Percentiles rank a stretch among this genome's conserved stretches.
These are phyloP conservation scores for Megalops cyprinoides DNA, from an alignment of 2,797 vertebrate genomes.

Conservation along the genomic window DNA sequence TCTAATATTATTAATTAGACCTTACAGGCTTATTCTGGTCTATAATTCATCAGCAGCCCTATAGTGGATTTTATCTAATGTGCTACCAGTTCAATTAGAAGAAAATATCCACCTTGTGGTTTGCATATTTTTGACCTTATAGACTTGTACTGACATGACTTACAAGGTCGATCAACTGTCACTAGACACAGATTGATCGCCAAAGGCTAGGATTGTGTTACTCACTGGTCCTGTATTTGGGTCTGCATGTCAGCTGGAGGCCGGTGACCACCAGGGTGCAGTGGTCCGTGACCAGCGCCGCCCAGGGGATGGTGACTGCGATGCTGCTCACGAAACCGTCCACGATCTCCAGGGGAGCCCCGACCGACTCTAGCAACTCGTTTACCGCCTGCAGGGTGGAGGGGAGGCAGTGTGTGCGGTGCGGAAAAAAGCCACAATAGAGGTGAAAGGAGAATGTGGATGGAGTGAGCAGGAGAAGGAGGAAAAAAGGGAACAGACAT, in stretches of 20 bases:
- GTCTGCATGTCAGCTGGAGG: conserved; percentile 88
- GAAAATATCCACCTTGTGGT: no score
- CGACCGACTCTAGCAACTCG: conserved; percentile 85
- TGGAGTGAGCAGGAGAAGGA: not conserved
- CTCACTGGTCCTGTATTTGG: conserved; percentile 86
- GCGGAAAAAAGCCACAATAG: no score
- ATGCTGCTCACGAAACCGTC: conserved; percentile 90
- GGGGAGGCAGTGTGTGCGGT: conserved; percentile 10
- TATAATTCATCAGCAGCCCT: not conserved
- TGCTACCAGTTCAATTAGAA: not conserved
- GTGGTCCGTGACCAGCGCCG: conserved; percentile 88
- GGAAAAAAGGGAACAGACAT: not conserved
- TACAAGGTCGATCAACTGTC: not conserved
- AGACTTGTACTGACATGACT: no score
- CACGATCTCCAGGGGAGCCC: conserved; percentile 86
- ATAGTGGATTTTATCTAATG: not conserved
- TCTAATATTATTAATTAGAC: not conserved
- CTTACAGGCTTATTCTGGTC: not conserved
- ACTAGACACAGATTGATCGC: no score
- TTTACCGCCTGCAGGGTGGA: conserved; percentile 79
- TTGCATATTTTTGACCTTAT: no score
- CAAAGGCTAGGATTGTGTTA: conserved; percentile 18
- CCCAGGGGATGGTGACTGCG: conserved; percentile 89
- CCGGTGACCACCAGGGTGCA: conserved; percentile 86
- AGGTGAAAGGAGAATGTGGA: no score